These are phyloP conservation scores for Spilosoma lubricipeda DNA, from an alignment of 2,888 invertebrate species.

Conservation along the genomic window DNA sequence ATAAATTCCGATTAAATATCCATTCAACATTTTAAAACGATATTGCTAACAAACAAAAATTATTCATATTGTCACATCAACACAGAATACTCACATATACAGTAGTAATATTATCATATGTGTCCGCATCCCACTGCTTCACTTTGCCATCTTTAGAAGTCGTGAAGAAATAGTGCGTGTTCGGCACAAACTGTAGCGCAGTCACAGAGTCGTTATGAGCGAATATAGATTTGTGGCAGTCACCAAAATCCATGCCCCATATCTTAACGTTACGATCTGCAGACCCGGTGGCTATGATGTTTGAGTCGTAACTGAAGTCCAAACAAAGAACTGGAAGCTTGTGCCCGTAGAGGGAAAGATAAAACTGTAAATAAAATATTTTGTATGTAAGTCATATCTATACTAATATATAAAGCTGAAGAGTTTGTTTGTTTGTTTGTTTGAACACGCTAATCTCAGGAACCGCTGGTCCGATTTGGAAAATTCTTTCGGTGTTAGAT, in stretches of 20 bases:
- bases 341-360: constrained; percentile 97
- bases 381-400: not conserved
- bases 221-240: constrained; percentile 97
- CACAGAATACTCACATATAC: constrained; percentile 88
- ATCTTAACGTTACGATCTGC: constrained; percentile 98
- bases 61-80: too few relatives aligned
- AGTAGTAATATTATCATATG: constrained; percentile 95
- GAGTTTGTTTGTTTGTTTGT: too few relatives aligned
- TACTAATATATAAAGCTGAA: too few relatives aligned
- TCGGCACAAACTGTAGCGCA: constrained; percentile 94
- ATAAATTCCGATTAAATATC: too few relatives aligned
- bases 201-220: constrained; percentile 99
- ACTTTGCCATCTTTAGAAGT: constrained; percentile 97
- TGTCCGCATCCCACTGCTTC: constrained; percentile 99
- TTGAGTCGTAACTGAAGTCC: constrained; percentile 96
- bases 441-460: too few relatives aligned
- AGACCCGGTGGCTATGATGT: constrained; percentile 96
- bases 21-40: too few relatives aligned
- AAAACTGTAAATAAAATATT: constrained; percentile 88
- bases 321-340: constrained; percentile 96
- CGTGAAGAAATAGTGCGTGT: constrained; percentile 97
- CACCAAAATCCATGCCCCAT: constrained; percentile 99
- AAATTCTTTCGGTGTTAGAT: too few relatives aligned
- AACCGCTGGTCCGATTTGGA: too few relatives aligned
- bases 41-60: too few relatives aligned